These are phyloP conservation scores for Drosophila koepferae DNA, from an alignment of 2,888 invertebrate species.

Conservation along the genomic window DNA sequence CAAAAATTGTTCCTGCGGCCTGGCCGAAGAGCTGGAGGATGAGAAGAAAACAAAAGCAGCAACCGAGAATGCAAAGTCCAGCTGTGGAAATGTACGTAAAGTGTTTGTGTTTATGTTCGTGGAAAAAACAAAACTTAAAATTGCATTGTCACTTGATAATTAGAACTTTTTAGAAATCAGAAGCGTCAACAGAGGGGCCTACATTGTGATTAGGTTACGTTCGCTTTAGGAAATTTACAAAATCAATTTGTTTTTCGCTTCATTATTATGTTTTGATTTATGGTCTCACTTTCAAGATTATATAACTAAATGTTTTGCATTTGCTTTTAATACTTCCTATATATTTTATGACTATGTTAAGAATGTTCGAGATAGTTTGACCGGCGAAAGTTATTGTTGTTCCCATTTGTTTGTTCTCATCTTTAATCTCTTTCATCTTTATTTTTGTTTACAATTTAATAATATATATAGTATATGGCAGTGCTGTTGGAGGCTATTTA, in stretches of 20 bases:
- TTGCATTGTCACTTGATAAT: not conserved
- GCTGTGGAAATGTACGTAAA: slow-evolving; percentile 97
- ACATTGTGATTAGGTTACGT: not conserved
- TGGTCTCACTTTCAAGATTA: not conserved
- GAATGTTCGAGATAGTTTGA: not conserved
- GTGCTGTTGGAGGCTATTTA: not conserved
- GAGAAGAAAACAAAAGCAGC: slow-evolving; percentile 86
- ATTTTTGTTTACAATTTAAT: too few species aligned
- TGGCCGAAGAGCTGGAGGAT: slow-evolving; percentile 95
- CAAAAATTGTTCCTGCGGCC: slow-evolving; percentile 98
- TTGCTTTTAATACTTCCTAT: not conserved
- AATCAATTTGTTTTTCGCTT: not conserved
- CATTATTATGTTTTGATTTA: not conserved
- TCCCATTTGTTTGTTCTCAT: not conserved
- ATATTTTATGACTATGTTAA: not conserved
- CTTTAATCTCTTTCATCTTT: not conserved
- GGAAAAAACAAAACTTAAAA: not conserved
- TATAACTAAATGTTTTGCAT: not conserved
- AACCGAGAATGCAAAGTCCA: slow-evolving; percentile 90
- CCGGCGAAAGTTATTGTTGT: not conserved
- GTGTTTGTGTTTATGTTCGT: not conserved
- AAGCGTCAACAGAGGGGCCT: not conserved
- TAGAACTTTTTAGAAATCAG: not conserved
- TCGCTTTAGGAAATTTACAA: not conserved
- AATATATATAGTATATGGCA: not conserved